Evolutionary conservation across 2,113 vertebrate species (phyloP), one percentile per base, ranked within the genome.

Genomic region (Nansenia antarctica): DNA sequence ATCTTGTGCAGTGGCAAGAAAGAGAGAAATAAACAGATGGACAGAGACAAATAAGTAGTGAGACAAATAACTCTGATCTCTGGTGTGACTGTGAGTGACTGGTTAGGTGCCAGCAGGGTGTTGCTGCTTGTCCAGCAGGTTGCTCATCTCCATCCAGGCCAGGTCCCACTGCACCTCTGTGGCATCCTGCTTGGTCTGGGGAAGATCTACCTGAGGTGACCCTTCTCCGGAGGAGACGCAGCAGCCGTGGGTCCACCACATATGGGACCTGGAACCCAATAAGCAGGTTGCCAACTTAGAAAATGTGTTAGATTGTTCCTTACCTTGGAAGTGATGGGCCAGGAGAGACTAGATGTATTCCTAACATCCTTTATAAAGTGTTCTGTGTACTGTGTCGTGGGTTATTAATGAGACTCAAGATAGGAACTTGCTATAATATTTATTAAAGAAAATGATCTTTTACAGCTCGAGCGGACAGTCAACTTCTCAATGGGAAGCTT

Each of bases 161-260:
- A 92, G 72, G 69, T 91, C 88, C 91, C 91, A 93, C 74, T 92
- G 90, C 73, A 91, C 85, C 55, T 92, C 90, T 1, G 90, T 89
- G 12, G 47, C 78, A 0, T 92, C 91, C 78, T 87, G 88, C 55
- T 88, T 90, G 45, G 90, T 92, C 2, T 26, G 82, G 67, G 90
- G 90, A 66, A 81, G 74, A 31, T 59, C 79, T 67, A 67, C 66
- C 8, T 57, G 65, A 12, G 81, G 65, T 11, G 58, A 9, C 0
- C 73, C 73, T 31, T 67, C 74, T 70, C 65, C 77, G 24, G 68
- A 65, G 34, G 32, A 2, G 0, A 69, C 63, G 62, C 86, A 81
- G 37, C 80, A 73, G 66, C 61, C 73, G 12, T 7, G 27, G 1
- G 66, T 70, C 45, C 62, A 70, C 62, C 76, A 39, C 8, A 42